Percentiles rank a stretch among this genome's conserved stretches.
Conservation (phyloP, 2,113 vertebrate genomes). For the Catharus minimus region DNA sequence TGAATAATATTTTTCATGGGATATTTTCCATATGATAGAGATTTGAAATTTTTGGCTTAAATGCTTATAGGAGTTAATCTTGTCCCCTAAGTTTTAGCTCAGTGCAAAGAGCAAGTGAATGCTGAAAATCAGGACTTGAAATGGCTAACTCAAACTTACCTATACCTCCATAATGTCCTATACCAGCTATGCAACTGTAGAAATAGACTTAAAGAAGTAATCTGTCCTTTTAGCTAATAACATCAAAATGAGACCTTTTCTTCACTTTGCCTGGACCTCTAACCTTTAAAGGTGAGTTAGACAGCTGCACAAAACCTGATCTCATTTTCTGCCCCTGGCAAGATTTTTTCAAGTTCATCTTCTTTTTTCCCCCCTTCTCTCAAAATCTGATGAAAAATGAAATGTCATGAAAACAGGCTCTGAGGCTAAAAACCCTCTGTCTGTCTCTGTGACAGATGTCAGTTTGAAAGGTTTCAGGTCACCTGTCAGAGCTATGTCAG, state of each 20-base stretch:
- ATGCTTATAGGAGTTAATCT: not conserved
- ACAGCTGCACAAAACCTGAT: slow-evolving; percentile 84
- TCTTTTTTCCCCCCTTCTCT: slow-evolving; percentile 72
- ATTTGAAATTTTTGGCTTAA: not conserved
- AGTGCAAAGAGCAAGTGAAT: slow-evolving; percentile 3
- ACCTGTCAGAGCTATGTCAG: slow-evolving; percentile 81
- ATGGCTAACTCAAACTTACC: slow-evolving; percentile 46
- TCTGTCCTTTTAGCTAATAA: slow-evolving; percentile 77
- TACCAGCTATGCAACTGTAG: slow-evolving; percentile 63
- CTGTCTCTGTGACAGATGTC: slow-evolving; percentile 88
- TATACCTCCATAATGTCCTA: slow-evolving; percentile 29
- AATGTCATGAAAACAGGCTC: slow-evolving; percentile 85
- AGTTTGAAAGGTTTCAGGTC: slow-evolving; percentile 86
- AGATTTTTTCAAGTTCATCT: slow-evolving; percentile 84
- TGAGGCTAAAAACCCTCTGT: slow-evolving; percentile 81
- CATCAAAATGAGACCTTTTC: slow-evolving; percentile 79
- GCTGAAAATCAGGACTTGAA: slow-evolving; percentile 59
- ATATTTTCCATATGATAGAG: not conserved
- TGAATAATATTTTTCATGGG: not conserved
- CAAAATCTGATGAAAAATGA: slow-evolving; percentile 88
- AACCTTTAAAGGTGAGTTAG: slow-evolving; percentile 80
- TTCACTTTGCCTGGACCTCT: slow-evolving; percentile 79
- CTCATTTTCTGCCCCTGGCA: slow-evolving; percentile 83
- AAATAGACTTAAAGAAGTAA: slow-evolving; percentile 71
- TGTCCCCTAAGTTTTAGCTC: not conserved